Conservation (phyloP, 2,888 invertebrate genomes). For the Didymodactylos carnosus region DNA sequence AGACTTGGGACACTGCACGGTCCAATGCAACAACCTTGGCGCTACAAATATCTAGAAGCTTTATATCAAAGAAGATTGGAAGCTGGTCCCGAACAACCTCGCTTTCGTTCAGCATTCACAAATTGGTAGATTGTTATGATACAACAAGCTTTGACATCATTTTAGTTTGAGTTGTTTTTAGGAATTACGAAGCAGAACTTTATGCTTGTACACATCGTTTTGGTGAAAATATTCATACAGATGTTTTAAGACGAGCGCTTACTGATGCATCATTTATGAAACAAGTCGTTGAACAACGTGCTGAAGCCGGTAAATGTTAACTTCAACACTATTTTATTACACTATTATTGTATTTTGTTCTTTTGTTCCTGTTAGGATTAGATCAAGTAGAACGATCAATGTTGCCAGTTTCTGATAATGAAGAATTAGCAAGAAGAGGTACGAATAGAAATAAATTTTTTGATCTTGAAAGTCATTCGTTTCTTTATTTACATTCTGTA, state of each 20-base stretch:
- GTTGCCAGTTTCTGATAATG: conserved; percentile 38
- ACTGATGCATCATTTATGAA: conserved; percentile 44
- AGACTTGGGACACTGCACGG: neutral
- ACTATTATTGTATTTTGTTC: neutral
- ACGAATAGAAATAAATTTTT: neutral
- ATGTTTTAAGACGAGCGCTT: conserved; percentile 53
- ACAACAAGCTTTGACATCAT: neutral
- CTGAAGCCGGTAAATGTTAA: neutral
- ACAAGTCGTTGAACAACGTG: conserved; percentile 23
- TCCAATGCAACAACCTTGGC: neutral
- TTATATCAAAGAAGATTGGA: conserved; percentile 22
- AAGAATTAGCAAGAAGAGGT: conserved; percentile 46
- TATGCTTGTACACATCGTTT: conserved; percentile 67
- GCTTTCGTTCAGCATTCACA: conserved; percentile 25
- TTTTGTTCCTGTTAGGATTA: conserved; percentile 11
- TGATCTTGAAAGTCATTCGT: neutral
- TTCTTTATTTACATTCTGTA: conserved; percentile 16
- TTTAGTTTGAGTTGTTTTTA: conserved; percentile 27
- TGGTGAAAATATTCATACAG: conserved; percentile 56
- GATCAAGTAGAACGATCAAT: neutral
- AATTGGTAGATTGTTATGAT: conserved; percentile 20
- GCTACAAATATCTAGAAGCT: conserved; percentile 16
- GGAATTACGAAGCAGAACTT: conserved; percentile 69
- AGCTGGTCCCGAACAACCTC: conserved; percentile 27
- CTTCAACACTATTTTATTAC: neutral